Conservation (phyloP, 1,140 invertebrate species). For the Oppia nitens region DNA sequence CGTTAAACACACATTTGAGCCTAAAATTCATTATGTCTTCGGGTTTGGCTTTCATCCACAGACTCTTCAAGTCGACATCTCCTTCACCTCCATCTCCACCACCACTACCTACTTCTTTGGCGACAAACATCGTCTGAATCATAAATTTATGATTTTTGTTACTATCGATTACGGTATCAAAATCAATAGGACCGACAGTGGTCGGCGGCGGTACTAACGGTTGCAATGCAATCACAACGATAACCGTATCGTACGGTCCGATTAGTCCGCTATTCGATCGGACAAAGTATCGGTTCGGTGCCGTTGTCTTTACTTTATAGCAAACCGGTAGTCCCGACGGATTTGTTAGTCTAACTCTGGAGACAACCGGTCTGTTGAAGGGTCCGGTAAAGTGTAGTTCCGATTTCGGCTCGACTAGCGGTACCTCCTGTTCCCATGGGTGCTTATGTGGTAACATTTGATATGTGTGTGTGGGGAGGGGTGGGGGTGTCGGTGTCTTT, state of each 20-base stretch:
- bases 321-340: conserved; percentile 66
- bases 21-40: conserved; percentile 23
- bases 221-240: conserved; percentile 69
- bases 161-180: no score
- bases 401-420: no score
- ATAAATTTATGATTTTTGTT: conserved; percentile 99
- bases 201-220: no score
- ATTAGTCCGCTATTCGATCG: conserved; percentile 89
- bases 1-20: conserved; percentile 22
- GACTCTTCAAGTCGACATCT: background rate
- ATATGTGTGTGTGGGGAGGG: no score
- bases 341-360: no score
- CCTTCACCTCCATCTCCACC: conserved; percentile 27
- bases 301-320: conserved; percentile 99
- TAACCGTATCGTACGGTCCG: conserved; percentile 37
- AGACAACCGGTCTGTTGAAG: no score
- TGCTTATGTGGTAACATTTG: no score
- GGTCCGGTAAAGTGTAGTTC: no score
- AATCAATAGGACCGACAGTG: no score
- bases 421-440: no score
- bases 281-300: conserved; percentile 96
- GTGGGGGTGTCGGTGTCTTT: no score
- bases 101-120: conserved; percentile 51
- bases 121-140: conserved; percentile 83
- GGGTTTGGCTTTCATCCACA: conserved; percentile 19